Evolutionary conservation across 2,113 vertebrate genomes (phyloP), one percentile per base, ranked within the genome.

Genomic region (Tachuris rubrigastra): DNA sequence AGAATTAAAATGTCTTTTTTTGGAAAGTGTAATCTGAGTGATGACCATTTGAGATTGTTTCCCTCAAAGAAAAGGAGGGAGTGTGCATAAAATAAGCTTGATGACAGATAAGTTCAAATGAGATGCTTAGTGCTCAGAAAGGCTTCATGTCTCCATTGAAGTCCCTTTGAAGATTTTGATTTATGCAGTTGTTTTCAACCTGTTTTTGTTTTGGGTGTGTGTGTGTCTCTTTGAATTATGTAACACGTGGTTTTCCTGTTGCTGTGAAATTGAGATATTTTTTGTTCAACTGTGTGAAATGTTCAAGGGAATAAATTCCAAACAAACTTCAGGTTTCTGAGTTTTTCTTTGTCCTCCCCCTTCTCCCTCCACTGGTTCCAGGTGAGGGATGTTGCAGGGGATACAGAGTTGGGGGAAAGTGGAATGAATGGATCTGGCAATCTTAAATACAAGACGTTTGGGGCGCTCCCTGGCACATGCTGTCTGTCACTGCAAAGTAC

Each of bases 291-390:
- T 98, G 95, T 98, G 97, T 95, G 93, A 72, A 97, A 94, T 96
- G 69, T 96, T 98, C 96, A 97, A 96, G 97, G 98, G 97, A 98
- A 98, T 98, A 98, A 98, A 98, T 98, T 97, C 97, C 97, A 95
- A 98, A 98, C 85, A 97, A 96, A 97, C 92, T 97, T 93, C 76
- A 93, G 98, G 97, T 98, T 98, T 98, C 98, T 98, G 98, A 98
- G 98, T 98, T 98, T 98, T 98, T 98, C 95, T 98, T 98, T 98
- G 95, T 94, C 82, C 92, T 89, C 71, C 80, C 91, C 73, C 72
- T 96, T 95, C 69, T 85, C 94, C 88, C 93, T 97, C 33, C 27
- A 5, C 73, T 92, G 73, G 15, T 80, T 87, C 23, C 41, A 90
- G 79, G 63, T 73, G 88, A 81, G 85, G 83, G 88, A 39, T 81